Base-by-base conservation (phyloP, 1,140 invertebrate genomes). In the Lordiphosa clarofinis region DNA sequence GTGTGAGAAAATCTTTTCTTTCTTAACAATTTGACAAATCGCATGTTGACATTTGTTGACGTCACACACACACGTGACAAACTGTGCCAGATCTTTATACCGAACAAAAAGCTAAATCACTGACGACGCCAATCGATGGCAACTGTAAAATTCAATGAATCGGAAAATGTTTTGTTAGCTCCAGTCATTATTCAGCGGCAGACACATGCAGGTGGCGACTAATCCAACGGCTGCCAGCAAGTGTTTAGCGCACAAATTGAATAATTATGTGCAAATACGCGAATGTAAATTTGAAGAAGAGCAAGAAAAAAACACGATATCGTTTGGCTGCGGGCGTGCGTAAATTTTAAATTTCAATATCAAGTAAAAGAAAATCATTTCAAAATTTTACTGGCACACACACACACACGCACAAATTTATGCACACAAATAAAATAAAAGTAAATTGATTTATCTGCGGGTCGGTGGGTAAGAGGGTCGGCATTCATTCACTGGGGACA, bases 141-240 rank as follows among this genome's bases (percentile, higher is more conserved):
- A 72, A 74, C 70, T 84, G 66, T 73, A 74, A 87, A 87, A 87
- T 86, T 87, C 84, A 87, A 87, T 87, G 84, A 87, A 87, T 84
- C 78, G 84, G 84, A 87, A 87, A 87, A 87, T 87, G 78, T 79
- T 84, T 79, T 87, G 57, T 70, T 84, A 76, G 78, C 78, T 84
- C 33, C 55, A 64, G 56, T 64, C 79, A 78, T 84, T 75, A 78
- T 71, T 78, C 73, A 78, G 56, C 43, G 64, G 50, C 65, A 65
- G 59, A 56, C 63, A 54, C 68, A 56, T 62, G 54, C 60, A 53
- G 73, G 69, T 57, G 62, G 28, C 33, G 21, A 56, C 11, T 19
- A 78, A 69, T 58, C 28, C 28, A 21, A 44, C 21, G 56, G 59
- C 44, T 62, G 66, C 55, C 39, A 31, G 37, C 40, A 40, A 42